A percentile compares a stretch with the other conserved stretches of the same genome.
Evolutionary conservation across 2,113 vertebrate species (phyloP).

Genomic region (Apus apus): DNA sequence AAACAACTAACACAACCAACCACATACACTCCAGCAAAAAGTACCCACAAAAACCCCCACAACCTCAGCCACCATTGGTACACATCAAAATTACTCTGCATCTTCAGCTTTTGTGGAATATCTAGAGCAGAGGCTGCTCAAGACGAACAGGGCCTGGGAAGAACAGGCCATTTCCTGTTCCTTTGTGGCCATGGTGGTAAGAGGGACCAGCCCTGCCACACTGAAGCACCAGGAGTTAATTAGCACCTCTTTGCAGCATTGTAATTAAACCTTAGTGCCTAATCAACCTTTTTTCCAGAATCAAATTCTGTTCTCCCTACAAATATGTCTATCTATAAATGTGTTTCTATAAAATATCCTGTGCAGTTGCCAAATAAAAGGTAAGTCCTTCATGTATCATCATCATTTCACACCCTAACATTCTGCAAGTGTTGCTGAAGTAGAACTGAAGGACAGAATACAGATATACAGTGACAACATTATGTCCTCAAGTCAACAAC

Average conservation of each 20-base stretch:
- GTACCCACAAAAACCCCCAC: no score
- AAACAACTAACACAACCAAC: no score
- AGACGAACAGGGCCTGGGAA: not conserved
- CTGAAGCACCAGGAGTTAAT: not conserved
- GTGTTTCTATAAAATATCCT: not conserved
- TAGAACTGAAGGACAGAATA: not conserved
- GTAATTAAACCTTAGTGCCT: not conserved
- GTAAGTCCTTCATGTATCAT: not conserved
- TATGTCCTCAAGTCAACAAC: not conserved
- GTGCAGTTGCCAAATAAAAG: not conserved
- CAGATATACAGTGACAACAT: not conserved
- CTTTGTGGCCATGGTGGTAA: accelerated
- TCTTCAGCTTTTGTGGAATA: not conserved
- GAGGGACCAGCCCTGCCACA: not conserved
- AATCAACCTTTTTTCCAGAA: not conserved
- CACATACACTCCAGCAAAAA: no score
- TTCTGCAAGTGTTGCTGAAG: not conserved
- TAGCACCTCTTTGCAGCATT: not conserved
- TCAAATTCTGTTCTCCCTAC: not conserved
- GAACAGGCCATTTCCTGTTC: not conserved
- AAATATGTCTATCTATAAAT: not conserved
- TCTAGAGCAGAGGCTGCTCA: not conserved
- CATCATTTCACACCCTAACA: not conserved
- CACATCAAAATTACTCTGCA: not conserved
- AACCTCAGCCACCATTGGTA: not conserved